Conservation (phyloP, 1,140 invertebrate genomes). For the Tetragonula clypearis region DNA sequence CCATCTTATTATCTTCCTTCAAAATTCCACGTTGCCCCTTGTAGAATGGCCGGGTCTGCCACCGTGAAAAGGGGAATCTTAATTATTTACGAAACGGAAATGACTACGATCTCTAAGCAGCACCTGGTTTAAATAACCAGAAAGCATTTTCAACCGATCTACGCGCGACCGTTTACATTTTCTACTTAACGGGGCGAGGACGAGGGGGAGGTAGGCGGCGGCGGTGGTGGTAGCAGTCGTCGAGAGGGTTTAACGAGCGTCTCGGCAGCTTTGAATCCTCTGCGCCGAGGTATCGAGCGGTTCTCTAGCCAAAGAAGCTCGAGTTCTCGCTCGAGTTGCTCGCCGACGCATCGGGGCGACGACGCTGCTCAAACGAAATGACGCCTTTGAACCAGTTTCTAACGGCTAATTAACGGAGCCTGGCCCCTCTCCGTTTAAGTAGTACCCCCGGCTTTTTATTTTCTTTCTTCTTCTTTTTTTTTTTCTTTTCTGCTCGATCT, state of each 20-base stretch:
- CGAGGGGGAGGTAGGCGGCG: no score
- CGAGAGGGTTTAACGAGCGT: neutral
- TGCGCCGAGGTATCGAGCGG: constrained; percentile 1
- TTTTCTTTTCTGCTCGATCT: no score
- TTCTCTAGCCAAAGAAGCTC: neutral
- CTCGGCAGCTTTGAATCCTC: neutral
- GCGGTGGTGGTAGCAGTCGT: neutral
- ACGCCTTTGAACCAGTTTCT: constrained; percentile 26
- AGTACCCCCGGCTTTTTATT: neutral
- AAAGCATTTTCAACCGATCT: neutral
- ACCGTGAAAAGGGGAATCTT: neutral
- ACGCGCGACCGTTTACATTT: neutral
- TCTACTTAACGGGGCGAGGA: neutral
- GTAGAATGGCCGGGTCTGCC: neutral
- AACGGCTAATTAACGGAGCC: constrained; percentile 9
- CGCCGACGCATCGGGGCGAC: neutral
- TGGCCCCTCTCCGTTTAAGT: neutral
- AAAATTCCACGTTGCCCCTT: neutral
- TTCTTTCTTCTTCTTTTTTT: no score
- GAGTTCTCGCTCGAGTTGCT: neutral
- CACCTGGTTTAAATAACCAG: neutral
- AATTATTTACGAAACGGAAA: constrained; percentile 18
- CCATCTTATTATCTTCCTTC: neutral
- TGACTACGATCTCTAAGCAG: neutral
- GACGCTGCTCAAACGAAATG: constrained; percentile 17